Base-by-base conservation (phyloP, 2,113 vertebrate genomes). In the Nesoenas mayeri region DNA sequence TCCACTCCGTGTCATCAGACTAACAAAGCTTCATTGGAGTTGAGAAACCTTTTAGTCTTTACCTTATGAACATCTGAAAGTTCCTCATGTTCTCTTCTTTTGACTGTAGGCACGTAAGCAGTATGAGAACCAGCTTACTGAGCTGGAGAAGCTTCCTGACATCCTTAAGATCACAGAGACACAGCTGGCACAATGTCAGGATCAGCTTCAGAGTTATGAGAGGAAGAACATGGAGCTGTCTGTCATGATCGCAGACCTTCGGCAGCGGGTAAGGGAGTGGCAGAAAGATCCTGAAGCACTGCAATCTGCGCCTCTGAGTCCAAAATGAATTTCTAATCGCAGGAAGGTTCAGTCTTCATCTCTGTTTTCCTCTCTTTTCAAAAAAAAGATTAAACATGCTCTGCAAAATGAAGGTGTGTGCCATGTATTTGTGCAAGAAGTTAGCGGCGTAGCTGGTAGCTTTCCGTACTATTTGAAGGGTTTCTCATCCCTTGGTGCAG, bases 81-180 rank as follows among this genome's bases (percentile, higher is more conserved):
- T 80, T 73, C 8, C 15, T 91, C 21, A 19, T 2, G 0, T 64
- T 80, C 34, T 24, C 38, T 28, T 86, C 38, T 47, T 72, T 81
- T 67, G 66, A 34, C 26, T 26, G 4, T 36, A 98, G 98, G 94
- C 98, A 13, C 98, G 98, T 70, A 95, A 95, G 70, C 98, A 98
- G 88, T 98, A 99, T 86, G 98, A 98, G 93, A 97, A 72, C 21
- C 98, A 97, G 25, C 95, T 99, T 91, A 91, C 97, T 15, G 98
- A 99, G 85, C 97, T 99, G 69, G 98, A 99, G 70, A 98, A 98
- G 40, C 98, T 99, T 20, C 99, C 99, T 0, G 98, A 99, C 75
- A 97, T 98, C 64, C 91, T 99, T 17, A 98, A 97, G 78, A 95
- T 98, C 40, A 97, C 98, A 0, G 98, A 99, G 93, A 92, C 98